Evolutionary conservation across 2,113 vertebrate species (phyloP).

Genomic region (Lanius ludovicianus): DNA sequence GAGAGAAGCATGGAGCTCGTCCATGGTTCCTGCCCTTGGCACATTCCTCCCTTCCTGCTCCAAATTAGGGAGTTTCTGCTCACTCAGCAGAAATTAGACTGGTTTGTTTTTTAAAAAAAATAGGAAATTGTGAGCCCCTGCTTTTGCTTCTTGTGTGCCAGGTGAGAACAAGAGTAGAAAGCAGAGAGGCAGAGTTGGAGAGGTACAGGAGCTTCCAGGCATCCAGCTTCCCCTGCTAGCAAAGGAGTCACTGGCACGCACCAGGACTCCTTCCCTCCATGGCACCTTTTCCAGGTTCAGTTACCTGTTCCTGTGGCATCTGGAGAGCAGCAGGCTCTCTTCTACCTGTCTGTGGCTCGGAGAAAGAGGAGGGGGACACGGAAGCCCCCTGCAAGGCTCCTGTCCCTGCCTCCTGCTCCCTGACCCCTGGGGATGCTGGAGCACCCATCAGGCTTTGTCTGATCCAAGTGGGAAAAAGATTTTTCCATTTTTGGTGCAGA

Average conservation of each 20-base stretch:
- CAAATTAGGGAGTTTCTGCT: conserved; percentile 17
- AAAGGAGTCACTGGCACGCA: background rate
- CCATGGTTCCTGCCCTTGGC: background rate
- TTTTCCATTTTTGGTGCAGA: background rate
- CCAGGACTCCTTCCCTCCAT: background rate
- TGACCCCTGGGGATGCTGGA: background rate
- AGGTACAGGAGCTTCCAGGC: background rate
- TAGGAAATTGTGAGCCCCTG: background rate
- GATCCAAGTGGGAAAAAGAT: background rate
- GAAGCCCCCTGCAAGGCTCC: background rate
- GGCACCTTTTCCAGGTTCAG: background rate
- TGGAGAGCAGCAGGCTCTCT: background rate
- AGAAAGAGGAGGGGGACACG: background rate
- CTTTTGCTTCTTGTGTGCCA: background rate
- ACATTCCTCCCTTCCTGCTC: background rate
- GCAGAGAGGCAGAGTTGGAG: background rate
- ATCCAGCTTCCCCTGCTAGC: background rate
- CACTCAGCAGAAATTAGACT: conserved; percentile 20
- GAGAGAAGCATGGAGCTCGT: background rate
- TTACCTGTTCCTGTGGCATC: background rate
- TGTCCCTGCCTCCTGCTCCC: background rate
- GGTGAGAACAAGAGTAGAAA: background rate
- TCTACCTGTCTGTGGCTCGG: background rate
- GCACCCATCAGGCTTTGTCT: background rate
- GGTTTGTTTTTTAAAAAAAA: background rate